Base-by-base conservation (phyloP, 1,140 invertebrate genomes). In the Drosophila biarmipes region DNA sequence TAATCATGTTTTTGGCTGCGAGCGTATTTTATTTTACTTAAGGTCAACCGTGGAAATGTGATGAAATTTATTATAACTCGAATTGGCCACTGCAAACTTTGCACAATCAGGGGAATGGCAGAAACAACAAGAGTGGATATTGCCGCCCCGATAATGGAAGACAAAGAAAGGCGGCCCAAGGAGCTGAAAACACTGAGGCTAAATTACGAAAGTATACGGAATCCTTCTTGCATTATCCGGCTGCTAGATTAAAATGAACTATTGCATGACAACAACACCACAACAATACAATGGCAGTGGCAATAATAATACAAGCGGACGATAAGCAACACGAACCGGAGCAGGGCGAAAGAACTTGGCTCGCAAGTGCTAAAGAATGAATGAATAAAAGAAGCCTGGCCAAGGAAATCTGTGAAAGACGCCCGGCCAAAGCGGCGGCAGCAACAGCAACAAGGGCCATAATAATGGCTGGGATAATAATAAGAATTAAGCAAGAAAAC, bases 401-500 rank as follows among this genome's bases (percentile, higher is more conserved):
- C 62, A 74, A 74, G 56, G 75, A 81, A 86, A 81, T 87, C 82
- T 79, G 82, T 69, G 74, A 81, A 78, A 87, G 78, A 76, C 82
- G 62, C 52, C 69, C 56, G 56, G 31, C 31, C 5, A 43, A 62
- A 68, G 38, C 48, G 38, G 45, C 59, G 72, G 43, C n/a, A 17
- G 24, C 31, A 58, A 31, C 46, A 77, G 27, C 58, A 68, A 64
- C 67, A 78, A 75, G 35, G 79, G 63, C 74, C 76, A 89, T 82
- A 89, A 89, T 89, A 89, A 89, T 89, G 84, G 79, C 84, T 62
- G 59, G 84, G 84, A 89, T 89, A 89, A 89, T 89, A 89, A 89
- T 89, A 89, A 89, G 84, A 89, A 89, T 89, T 89, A 89, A 89
- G 84, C 84, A 89, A 89, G 84, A 89, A 89, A 89, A 89, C 84